Evolutionary conservation across 64 coral and sea anemone species (phyloP).

Genomic region (Pocillopora damicornis): DNA sequence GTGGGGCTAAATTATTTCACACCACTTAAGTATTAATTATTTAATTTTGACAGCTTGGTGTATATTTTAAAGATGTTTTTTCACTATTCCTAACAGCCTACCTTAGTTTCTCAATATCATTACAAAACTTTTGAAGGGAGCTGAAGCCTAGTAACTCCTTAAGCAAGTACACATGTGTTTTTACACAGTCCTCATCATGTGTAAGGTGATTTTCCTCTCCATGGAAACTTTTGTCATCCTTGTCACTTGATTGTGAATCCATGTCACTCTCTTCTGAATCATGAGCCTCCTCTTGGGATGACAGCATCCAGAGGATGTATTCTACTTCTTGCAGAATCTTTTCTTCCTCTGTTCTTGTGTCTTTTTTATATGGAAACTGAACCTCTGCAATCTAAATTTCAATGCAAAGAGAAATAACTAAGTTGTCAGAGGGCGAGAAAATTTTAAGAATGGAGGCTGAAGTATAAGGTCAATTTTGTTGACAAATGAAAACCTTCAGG

Average conservation of each 20-base stretch:
- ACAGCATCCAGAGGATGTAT: slow-evolving; percentile 59
- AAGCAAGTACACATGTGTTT: background rate
- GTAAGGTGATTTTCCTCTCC: background rate
- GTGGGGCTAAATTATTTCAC: no score
- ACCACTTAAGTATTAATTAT: no score
- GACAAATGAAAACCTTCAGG: no score
- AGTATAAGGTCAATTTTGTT: no score
- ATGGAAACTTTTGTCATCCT: slow-evolving; percentile 25
- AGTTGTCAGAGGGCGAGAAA: no score
- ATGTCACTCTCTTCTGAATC: background rate
- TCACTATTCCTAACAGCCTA: background rate
- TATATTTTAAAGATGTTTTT: no score
- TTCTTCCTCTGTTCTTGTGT: slow-evolving; percentile 60
- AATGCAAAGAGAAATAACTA: background rate
- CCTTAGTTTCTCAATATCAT: slow-evolving; percentile 16
- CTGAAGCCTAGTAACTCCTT: background rate
- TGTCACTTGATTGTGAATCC: slow-evolving; percentile 17
- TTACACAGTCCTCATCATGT: background rate
- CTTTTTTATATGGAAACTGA: slow-evolving; percentile 61
- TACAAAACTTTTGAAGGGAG: slow-evolving; percentile 19
- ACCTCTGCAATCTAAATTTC: slow-evolving; percentile 54
- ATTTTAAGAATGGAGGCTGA: no score
- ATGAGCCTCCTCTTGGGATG: slow-evolving; percentile 19
- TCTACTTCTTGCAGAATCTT: slow-evolving; percentile 81
- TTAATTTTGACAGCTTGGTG: no score